These are phyloP conservation scores for Eonycteris spelaea DNA, from an alignment of 2,113 vertebrate genomes.

Conservation along the genomic window DNA sequence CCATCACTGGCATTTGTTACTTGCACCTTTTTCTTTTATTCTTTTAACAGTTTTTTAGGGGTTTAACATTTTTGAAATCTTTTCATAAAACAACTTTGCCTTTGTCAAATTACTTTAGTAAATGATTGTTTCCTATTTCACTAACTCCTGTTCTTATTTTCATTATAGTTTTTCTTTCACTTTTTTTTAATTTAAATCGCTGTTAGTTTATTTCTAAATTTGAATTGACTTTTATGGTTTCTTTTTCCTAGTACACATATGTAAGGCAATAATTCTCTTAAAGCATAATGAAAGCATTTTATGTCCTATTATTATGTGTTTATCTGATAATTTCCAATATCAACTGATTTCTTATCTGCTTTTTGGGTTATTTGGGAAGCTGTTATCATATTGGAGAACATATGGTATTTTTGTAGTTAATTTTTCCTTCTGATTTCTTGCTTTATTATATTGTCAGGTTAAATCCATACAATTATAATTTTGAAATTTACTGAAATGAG, in stretches of 20 bases:
- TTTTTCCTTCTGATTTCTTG: neutral
- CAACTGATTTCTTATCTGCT: neutral
- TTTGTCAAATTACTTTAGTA: neutral
- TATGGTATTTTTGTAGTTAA: neutral
- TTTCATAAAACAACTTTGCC: neutral
- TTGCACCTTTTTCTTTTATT: neutral
- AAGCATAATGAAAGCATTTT: neutral
- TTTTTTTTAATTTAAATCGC: neutral
- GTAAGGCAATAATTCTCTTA: neutral
- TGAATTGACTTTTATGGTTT: neutral
- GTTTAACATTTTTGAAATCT: neutral
- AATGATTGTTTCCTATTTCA: neutral
- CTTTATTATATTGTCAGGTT: neutral
- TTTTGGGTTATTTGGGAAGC: neutral
- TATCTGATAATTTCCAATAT: neutral
- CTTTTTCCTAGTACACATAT: neutral
- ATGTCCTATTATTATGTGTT: neutral
- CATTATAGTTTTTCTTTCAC: neutral
- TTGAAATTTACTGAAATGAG: neutral
- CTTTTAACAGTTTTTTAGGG: neutral
- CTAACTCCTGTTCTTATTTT: neutral
- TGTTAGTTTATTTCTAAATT: neutral
- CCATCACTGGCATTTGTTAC: neutral
- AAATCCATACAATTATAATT: neutral
- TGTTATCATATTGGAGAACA: neutral